These are phyloP conservation scores for Abrostola tripartita DNA, from an alignment of 2,888 invertebrate genomes.

Conservation along the genomic window DNA sequence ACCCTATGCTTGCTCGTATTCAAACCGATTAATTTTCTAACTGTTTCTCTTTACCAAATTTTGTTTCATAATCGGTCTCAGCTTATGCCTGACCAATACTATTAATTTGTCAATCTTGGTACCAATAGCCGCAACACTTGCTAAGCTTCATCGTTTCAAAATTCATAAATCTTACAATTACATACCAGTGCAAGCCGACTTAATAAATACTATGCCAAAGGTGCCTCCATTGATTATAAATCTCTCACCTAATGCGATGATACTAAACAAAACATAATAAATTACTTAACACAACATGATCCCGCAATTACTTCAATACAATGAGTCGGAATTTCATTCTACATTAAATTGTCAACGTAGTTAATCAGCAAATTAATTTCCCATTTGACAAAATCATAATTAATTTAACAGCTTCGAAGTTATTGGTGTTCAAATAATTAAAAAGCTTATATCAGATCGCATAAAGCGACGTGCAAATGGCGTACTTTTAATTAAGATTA, in stretches of 20 bases:
- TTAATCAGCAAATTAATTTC: constrained; percentile 43
- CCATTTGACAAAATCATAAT: constrained; percentile 44
- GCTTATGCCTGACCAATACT: too few species aligned
- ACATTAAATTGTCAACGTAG: constrained; percentile 44
- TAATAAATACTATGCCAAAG: too few species aligned
- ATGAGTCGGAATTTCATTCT: constrained; percentile 31
- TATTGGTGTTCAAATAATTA: constrained; percentile 40
- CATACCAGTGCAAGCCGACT: too few species aligned
- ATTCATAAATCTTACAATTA: too few species aligned
- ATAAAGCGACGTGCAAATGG: constrained; percentile 25
- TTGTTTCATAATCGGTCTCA: too few species aligned
- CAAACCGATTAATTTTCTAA: too few species aligned
- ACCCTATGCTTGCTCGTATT: too few species aligned
- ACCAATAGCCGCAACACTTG: too few species aligned
- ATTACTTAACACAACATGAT: constrained; percentile 7
- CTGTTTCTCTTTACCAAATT: too few species aligned
- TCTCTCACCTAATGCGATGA: neutral
- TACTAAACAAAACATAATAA: constrained; percentile 15
- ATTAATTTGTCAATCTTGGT: too few species aligned
- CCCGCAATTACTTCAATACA: constrained; percentile 19
- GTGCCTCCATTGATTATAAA: too few species aligned
- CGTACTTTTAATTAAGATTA: constrained; percentile 58
- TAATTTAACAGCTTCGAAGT: constrained; percentile 37
- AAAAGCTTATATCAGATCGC: constrained; percentile 34
- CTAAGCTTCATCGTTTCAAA: too few species aligned